A percentile compares a stretch with the other conserved stretches of the same genome.
Evolutionary conservation across 2,888 invertebrate genomes (phyloP).

Genomic region (Napeogenes sylphis): DNA sequence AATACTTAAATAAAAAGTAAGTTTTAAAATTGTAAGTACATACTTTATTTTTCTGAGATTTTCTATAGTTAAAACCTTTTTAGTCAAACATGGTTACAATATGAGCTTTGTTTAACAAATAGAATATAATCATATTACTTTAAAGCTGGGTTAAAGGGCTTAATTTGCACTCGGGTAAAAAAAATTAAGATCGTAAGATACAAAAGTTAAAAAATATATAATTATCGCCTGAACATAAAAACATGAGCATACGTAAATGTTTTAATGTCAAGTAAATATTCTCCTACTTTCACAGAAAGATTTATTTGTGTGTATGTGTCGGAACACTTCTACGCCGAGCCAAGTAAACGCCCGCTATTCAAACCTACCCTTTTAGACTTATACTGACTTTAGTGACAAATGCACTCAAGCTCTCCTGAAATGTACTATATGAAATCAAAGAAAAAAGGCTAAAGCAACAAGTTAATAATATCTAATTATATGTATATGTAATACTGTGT

Average conservation of each 20-base stretch:
- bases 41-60: too few relatives aligned
- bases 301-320: slow-evolving; percentile 12
- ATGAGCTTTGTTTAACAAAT: too few relatives aligned
- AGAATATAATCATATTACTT: too few relatives aligned
- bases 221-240: background rate
- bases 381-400: slow-evolving; percentile 6
- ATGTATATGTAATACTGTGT: too few relatives aligned
- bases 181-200: background rate
- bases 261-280: slow-evolving; percentile 5
- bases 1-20: background rate
- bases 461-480: background rate
- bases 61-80: too few relatives aligned
- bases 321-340: slow-evolving; percentile 6
- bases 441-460: slow-evolving; percentile 1
- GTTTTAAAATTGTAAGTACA: too few relatives aligned
- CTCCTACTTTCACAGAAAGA: slow-evolving; percentile 15
- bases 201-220: background rate
- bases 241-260: slow-evolving; percentile 7
- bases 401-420: background rate
- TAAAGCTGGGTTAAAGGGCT: too few relatives aligned
- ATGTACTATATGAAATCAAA: background rate
- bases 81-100: too few relatives aligned
- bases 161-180: too few relatives aligned
- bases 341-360: slow-evolving; percentile 12
- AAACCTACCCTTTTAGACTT: slow-evolving; percentile 9